Conservation (phyloP, 2,113 vertebrate genomes). For the Monopterus albus region DNA sequence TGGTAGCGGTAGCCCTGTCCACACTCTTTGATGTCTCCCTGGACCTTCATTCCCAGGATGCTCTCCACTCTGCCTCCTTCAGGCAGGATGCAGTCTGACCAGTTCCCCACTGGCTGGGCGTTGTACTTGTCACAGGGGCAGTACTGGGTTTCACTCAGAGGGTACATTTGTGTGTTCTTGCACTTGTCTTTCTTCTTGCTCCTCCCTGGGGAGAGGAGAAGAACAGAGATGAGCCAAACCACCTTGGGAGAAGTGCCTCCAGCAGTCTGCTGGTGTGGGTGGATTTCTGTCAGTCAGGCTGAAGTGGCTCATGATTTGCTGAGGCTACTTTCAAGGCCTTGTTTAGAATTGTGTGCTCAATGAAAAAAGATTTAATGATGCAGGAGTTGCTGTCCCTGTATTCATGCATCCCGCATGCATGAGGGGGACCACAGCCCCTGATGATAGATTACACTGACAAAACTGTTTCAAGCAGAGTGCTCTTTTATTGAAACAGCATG, state of each 20-base stretch:
- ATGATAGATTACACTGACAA: conserved; percentile 23
- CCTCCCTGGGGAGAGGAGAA: conserved; percentile 84
- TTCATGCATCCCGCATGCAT: too few relatives aligned
- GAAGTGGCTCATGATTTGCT: neutral
- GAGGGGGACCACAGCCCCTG: neutral
- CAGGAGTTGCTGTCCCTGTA: neutral
- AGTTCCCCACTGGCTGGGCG: conserved; percentile 95
- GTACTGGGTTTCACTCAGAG: conserved; percentile 95
- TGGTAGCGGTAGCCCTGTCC: conserved; percentile 98
- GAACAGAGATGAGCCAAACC: conserved; percentile 7
- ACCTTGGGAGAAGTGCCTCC: conserved; percentile 13
- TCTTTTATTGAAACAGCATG: conserved; percentile 21
- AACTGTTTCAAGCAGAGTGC: conserved; percentile 30
- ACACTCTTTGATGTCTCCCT: conserved; percentile 91
- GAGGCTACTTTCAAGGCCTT: conserved; percentile 9
- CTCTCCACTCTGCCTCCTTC: conserved; percentile 86
- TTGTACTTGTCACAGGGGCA: conserved; percentile 97
- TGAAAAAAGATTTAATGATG: neutral
- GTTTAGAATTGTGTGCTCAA: neutral
- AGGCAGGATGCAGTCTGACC: conserved; percentile 97
- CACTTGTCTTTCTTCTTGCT: conserved; percentile 98
- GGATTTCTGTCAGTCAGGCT: conserved; percentile 6
- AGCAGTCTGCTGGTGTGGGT: neutral
- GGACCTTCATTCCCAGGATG: conserved; percentile 84
- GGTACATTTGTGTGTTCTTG: conserved; percentile 93